Conservation (phyloP, 2,113 vertebrate genomes). For the Cyphotilapia sp. region DNA sequence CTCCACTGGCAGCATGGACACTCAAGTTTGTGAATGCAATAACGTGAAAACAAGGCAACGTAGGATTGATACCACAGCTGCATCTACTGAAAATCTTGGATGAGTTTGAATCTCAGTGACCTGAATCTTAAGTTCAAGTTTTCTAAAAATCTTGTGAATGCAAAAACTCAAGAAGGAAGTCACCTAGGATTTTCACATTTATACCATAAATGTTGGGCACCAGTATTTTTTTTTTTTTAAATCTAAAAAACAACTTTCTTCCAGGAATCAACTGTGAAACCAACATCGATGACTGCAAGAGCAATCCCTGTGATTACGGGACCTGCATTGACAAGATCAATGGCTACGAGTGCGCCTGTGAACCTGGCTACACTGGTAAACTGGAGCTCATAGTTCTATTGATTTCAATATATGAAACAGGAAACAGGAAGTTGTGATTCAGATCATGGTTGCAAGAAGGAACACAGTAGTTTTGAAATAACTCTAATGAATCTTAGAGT, state of each 20-base stretch:
- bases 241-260: neutral
- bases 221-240: rapidly evolving
- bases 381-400: neutral
- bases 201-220: neutral
- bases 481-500: neutral
- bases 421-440: neutral
- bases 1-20: rapidly evolving
- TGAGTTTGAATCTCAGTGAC: neutral
- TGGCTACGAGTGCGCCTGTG: slow-evolving; percentile 85
- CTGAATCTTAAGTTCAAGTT: neutral
- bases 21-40: rapidly evolving
- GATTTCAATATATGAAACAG: neutral
- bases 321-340: slow-evolving; percentile 93
- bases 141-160: neutral
- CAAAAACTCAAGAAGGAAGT: neutral
- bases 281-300: slow-evolving; percentile 91
- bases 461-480: neutral
- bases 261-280: slow-evolving; percentile 88
- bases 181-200: neutral
- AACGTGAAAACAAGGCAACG: neutral
- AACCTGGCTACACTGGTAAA: slow-evolving; percentile 88
- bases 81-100: neutral
- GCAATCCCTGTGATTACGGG: slow-evolving; percentile 85
- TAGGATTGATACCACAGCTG: neutral
- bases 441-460: neutral